A percentile compares a stretch with the other conserved stretches of the same genome.
These are phyloP conservation scores for Halichoeres trimaculatus DNA, from an alignment of 2,113 vertebrate genomes.

Conservation along the genomic window DNA sequence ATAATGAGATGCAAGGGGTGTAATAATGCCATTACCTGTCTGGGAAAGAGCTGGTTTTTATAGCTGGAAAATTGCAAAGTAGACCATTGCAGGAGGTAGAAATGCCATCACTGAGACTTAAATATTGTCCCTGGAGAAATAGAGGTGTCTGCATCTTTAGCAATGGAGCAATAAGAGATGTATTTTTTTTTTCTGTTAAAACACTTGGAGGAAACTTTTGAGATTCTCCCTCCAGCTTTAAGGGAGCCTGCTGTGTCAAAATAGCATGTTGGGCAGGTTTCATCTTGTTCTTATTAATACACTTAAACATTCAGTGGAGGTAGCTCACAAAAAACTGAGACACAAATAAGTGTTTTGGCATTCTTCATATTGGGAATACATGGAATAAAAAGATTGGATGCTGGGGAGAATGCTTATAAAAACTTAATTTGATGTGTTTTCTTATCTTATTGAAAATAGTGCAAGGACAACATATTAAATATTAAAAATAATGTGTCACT, in stretches of 20 bases:
- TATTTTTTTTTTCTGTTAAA: slow-evolving; percentile 31
- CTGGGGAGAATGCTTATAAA: too few species aligned
- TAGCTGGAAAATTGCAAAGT: slow-evolving; percentile 51
- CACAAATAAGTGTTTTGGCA: background rate
- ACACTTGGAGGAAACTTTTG: slow-evolving; percentile 21
- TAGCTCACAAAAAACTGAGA: background rate
- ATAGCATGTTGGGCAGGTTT: background rate
- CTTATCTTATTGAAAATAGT: too few species aligned
- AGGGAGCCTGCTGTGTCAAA: background rate
- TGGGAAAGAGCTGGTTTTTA: slow-evolving; percentile 56
- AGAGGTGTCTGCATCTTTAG: slow-evolving; percentile 44
- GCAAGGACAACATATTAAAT: too few species aligned
- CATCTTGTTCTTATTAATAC: background rate
- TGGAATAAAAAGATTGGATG: too few species aligned
- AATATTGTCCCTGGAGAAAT: slow-evolving; percentile 56
- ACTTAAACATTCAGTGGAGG: background rate
- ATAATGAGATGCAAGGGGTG: slow-evolving; percentile 60
- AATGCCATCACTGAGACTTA: slow-evolving; percentile 53
- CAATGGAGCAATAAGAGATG: slow-evolving; percentile 40
- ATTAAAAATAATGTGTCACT: too few species aligned
- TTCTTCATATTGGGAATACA: too few species aligned
- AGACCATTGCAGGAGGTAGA: slow-evolving; percentile 57
- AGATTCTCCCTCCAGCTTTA: slow-evolving; percentile 1
- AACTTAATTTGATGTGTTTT: too few species aligned
- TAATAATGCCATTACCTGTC: slow-evolving; percentile 57